Conservation (phyloP, 2,888 invertebrate genomes). For the Tridacna gigas region DNA sequence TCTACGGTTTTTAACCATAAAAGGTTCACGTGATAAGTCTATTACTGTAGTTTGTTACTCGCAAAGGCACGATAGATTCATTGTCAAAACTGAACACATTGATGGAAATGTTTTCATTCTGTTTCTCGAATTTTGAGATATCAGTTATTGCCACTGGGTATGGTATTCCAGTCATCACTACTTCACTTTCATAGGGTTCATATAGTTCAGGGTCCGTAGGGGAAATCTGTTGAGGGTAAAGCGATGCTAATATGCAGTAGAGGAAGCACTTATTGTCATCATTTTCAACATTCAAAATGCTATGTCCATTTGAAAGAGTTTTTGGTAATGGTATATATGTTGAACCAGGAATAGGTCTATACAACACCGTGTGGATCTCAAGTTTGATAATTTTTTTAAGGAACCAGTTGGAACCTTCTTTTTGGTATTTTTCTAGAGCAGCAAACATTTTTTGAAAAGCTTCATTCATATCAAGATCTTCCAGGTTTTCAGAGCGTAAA, state of each 20-base stretch:
- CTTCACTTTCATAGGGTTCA: constrained; percentile 29
- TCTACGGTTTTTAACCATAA: constrained; percentile 45
- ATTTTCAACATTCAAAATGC: constrained; percentile 55
- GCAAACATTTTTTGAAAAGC: constrained; percentile 49
- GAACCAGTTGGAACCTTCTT: constrained; percentile 48
- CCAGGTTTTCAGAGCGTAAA: constrained; percentile 1
- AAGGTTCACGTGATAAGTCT: constrained; percentile 50
- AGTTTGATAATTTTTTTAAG: constrained; percentile 45
- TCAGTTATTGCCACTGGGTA: constrained; percentile 49
- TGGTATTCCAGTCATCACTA: constrained; percentile 42
- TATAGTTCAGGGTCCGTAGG: constrained; percentile 44
- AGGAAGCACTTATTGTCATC: constrained; percentile 53
- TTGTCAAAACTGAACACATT: constrained; percentile 61
- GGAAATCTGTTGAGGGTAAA: constrained; percentile 28
- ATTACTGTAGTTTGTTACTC: constrained; percentile 34
- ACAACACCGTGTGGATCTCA: constrained; percentile 44
- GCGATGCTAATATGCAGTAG: constrained; percentile 46
- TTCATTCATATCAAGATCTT: constrained; percentile 45
- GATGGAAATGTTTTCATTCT: constrained; percentile 43
- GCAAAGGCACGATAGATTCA: constrained; percentile 44
- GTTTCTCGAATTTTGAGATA: constrained; percentile 37
- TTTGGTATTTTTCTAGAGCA: constrained; percentile 47
- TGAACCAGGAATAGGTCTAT: constrained; percentile 54
- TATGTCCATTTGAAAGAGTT: not conserved
- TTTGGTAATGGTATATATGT: constrained; percentile 44